A percentile compares a stretch with the other conserved stretches of the same genome.
These are phyloP conservation scores for Okapia johnstoni DNA, from an alignment of 2,113 vertebrate genomes.

Conservation along the genomic window DNA sequence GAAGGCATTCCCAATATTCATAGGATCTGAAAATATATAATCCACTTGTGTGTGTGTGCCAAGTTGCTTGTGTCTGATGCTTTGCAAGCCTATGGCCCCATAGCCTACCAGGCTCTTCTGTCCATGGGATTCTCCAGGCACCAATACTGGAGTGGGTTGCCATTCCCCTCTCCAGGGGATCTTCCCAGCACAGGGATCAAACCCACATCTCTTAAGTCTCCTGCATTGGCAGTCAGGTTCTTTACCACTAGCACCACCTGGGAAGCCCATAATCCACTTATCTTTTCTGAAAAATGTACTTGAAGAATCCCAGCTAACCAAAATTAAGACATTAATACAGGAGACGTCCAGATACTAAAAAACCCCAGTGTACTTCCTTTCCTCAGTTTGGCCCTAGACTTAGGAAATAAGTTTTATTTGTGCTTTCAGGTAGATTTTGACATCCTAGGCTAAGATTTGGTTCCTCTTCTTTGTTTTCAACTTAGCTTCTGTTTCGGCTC, in stretches of 20 bases:
- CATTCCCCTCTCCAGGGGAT: background rate
- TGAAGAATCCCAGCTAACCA: background rate
- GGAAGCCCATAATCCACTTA: background rate
- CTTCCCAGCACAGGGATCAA: background rate
- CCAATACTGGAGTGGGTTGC: background rate
- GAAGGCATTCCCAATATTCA: background rate
- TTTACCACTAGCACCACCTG: background rate
- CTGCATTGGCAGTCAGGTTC: background rate
- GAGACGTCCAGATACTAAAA: background rate
- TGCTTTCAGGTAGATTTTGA: background rate
- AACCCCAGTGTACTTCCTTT: background rate
- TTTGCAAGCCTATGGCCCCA: background rate
- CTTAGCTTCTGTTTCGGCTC: background rate
- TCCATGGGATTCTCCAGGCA: background rate
- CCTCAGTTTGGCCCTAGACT: background rate
- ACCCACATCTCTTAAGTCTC: background rate
- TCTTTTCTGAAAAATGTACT: background rate
- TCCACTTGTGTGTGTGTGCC: background rate
- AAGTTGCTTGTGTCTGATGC: background rate
- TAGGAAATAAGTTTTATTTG: background rate
- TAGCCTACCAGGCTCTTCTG: background rate
- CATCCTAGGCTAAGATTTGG: background rate
- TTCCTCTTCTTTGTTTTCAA: background rate
- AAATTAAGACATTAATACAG: background rate
- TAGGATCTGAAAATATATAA: background rate